Evolutionary conservation across 2,113 vertebrate genomes (phyloP).

Genomic region (Bufo gargarizans): DNA sequence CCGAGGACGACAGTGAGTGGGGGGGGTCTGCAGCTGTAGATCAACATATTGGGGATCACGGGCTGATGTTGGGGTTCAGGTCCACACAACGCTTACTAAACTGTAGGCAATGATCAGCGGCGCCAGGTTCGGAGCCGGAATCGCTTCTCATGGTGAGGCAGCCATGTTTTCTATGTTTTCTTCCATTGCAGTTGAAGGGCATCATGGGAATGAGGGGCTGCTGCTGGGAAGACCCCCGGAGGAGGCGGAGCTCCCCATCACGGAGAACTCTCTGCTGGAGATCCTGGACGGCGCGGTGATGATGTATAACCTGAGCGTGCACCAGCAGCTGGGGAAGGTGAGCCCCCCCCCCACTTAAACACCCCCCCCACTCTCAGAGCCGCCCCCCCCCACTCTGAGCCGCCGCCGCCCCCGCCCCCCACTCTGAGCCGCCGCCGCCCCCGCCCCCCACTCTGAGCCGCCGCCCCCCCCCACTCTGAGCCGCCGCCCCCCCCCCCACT

Average conservation of each 20-base stretch:
- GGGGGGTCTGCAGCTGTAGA: background rate
- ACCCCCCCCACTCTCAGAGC: background rate
- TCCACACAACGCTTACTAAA: too few relatives aligned
- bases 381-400: background rate
- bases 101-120: background rate
- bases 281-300: slow-evolving; percentile 92
- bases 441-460: background rate
- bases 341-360: too few relatives aligned
- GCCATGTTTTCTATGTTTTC: background rate
- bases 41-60: background rate
- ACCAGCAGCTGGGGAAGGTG: slow-evolving; percentile 98
- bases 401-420: background rate
- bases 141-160: background rate
- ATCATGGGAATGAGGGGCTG: slow-evolving; percentile 89
- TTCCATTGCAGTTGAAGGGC: slow-evolving; percentile 85
- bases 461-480: background rate
- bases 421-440: too few relatives aligned
- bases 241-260: slow-evolving; percentile 85
- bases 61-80: background rate
- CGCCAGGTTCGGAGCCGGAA: background rate
- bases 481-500: background rate
- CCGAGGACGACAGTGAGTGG: slow-evolving; percentile 93
- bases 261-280: slow-evolving; percentile 94
- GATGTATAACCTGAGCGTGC: slow-evolving; percentile 98
- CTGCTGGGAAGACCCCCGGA: slow-evolving; percentile 90